A percentile compares a stretch with the other conserved stretches of the same genome.
Conservation (phyloP, 2,113 vertebrate species). For the Coreoperca whiteheadi region DNA sequence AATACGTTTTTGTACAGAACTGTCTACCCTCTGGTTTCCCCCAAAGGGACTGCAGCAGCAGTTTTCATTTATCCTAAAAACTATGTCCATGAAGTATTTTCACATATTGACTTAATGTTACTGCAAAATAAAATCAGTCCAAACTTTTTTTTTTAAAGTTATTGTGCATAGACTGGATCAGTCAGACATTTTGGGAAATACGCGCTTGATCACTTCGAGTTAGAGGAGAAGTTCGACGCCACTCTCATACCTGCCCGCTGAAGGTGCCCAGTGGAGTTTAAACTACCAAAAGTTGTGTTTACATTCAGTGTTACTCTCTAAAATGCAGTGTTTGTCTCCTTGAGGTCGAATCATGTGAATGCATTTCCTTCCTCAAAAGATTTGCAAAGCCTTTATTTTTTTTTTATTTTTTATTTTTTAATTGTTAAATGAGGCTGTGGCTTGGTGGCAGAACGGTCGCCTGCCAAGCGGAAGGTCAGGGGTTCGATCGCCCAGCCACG, state of each 20-base stretch:
- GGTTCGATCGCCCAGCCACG: too few species aligned
- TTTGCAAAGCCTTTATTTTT: neutral
- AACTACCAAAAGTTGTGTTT: neutral
- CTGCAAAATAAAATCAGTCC: neutral
- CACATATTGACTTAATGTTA: neutral
- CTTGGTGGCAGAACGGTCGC: too few species aligned
- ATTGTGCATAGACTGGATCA: neutral
- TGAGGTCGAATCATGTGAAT: too few species aligned
- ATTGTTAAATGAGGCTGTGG: too few species aligned
- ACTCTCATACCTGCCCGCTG: neutral
- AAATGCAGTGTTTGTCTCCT: neutral
- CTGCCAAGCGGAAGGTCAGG: too few species aligned
- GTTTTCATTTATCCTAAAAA: slow-evolving; percentile 5
- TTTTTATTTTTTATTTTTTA: neutral
- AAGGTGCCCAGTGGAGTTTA: neutral
- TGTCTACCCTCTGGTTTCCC: slow-evolving; percentile 15
- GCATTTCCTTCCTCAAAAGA: neutral
- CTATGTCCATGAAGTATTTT: neutral
- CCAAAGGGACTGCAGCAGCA: slow-evolving; percentile 31
- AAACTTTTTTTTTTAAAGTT: too few species aligned
- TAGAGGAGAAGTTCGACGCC: too few species aligned
- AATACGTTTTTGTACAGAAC: too few species aligned
- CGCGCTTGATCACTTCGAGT: too few species aligned
- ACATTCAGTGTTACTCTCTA: neutral
- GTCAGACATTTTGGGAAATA: neutral